Percentiles rank a stretch among this genome's conserved stretches.
Conservation (phyloP, 1,140 invertebrate genomes). For the Sycophila sp. region DNA sequence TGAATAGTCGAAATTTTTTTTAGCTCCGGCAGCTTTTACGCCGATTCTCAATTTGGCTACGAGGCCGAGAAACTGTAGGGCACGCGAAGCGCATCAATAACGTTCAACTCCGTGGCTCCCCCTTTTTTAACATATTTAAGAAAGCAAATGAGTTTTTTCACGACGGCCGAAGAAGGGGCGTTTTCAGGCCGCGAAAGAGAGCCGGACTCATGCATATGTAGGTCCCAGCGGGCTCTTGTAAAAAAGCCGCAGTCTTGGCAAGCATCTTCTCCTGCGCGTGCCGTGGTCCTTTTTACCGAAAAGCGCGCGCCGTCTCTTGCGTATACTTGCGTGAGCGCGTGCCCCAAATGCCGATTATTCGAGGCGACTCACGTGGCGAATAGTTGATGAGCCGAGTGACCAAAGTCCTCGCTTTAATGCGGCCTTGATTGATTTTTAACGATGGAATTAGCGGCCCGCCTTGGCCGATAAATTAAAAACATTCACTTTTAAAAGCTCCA, state of each 20-base stretch:
- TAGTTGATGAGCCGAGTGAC: background rate
- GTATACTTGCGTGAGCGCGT: conserved; percentile 41
- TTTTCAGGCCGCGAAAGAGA: no score
- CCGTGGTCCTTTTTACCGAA: conserved; percentile 32
- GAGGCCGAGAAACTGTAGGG: no score
- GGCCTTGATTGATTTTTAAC: conserved; percentile 34
- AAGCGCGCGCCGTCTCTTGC: conserved; percentile 58
- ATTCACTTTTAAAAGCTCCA: no score
- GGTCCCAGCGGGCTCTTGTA: conserved; percentile 28
- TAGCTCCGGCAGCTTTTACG: no score
- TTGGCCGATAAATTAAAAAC: background rate
- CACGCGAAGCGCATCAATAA: background rate
- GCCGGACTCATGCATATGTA: conserved; percentile 63
- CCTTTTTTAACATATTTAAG: conserved; percentile 4
- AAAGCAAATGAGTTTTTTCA: conserved; percentile 37
- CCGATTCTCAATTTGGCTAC: no score
- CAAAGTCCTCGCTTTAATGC: conserved; percentile 16
- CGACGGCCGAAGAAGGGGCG: background rate
- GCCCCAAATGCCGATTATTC: conserved; percentile 58
- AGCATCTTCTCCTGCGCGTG: conserved; percentile 52
- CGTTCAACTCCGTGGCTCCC: background rate
- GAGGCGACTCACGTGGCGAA: background rate
- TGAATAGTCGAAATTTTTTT: no score
- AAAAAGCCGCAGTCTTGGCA: no score
- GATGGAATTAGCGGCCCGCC: conserved; percentile 11